A percentile compares a stretch with the other conserved stretches of the same genome.
phyloP scores from a whole-genome alignment of 2,113 vertebrate genomes.

The Chascanopsetta lugubris region DNA sequence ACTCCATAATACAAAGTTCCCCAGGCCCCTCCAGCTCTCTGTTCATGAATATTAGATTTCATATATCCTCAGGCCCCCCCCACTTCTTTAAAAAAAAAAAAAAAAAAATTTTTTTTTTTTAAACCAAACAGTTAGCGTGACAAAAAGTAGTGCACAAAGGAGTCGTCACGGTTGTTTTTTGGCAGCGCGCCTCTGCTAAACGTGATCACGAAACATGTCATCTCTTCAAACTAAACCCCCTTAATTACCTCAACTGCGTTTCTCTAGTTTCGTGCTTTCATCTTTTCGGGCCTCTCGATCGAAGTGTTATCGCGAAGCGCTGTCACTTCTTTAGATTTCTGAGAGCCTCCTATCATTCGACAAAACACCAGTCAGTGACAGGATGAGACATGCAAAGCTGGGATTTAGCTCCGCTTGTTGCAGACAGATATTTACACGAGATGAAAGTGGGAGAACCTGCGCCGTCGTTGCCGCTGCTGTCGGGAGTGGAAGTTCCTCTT shows the following conservation, averaged over 20 bases:
- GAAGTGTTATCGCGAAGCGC: no score
- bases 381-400: constrained; percentile 9
- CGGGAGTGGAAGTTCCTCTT: no score
- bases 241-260: no score
- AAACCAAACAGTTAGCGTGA: constrained; percentile 5
- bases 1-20: constrained; percentile 22
- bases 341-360: constrained; percentile 19
- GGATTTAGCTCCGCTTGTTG: not conserved
- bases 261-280: no score
- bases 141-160: not conserved
- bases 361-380: no score
- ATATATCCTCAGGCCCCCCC: not conserved
- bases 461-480: no score
- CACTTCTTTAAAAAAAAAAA: no score
- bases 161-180: constrained; percentile 1
- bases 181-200: constrained; percentile 1
- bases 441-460: not conserved
- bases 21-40: constrained; percentile 26
- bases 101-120: no score
- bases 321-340: constrained; percentile 6
- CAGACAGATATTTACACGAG: constrained; percentile 1
- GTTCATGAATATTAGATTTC: constrained; percentile 51
- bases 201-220: not conserved
- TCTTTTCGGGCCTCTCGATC: no score
- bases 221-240: not conserved